Evolutionary conservation across 2,888 invertebrate genomes (phyloP).

Genomic region (Drosophila kanekoi): DNA sequence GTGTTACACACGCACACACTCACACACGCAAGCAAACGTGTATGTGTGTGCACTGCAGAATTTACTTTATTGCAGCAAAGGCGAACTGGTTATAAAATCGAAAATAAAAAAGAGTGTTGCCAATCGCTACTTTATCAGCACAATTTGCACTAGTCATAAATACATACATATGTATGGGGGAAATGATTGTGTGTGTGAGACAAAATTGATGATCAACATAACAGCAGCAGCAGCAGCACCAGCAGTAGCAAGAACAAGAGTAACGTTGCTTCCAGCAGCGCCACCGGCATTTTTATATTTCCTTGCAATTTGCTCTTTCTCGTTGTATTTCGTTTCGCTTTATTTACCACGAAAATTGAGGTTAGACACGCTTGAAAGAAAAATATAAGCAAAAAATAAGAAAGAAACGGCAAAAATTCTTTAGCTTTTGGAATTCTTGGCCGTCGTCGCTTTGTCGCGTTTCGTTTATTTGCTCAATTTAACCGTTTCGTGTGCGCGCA

Average conservation of each 20-base stretch:
- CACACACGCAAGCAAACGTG: not conserved
- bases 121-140: constrained; percentile 61
- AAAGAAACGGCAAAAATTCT: constrained; percentile 62
- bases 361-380: constrained; percentile 47
- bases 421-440: constrained; percentile 54
- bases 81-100: constrained; percentile 1
- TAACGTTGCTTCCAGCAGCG: constrained; percentile 37
- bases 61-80: constrained; percentile 29
- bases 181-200: constrained; percentile 24
- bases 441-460: constrained; percentile 33
- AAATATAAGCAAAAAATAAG: constrained; percentile 23
- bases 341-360: constrained; percentile 71
- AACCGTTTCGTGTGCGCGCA: constrained; percentile 55
- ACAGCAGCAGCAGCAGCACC: constrained; percentile 11
- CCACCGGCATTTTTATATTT: constrained; percentile 48
- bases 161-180: not conserved
- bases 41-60: constrained; percentile 16
- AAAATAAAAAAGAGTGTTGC: constrained; percentile 30
- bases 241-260: constrained; percentile 1
- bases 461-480: constrained; percentile 50
- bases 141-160: constrained; percentile 47
- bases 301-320: constrained; percentile 28
- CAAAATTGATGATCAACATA: constrained; percentile 22
- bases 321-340: constrained; percentile 53
- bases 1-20: constrained; percentile 10